Percentiles rank a stretch among this genome's conserved stretches.
phyloP scores from a whole-genome alignment of 2,888 invertebrate species.

The Drosophila limbata region DNA sequence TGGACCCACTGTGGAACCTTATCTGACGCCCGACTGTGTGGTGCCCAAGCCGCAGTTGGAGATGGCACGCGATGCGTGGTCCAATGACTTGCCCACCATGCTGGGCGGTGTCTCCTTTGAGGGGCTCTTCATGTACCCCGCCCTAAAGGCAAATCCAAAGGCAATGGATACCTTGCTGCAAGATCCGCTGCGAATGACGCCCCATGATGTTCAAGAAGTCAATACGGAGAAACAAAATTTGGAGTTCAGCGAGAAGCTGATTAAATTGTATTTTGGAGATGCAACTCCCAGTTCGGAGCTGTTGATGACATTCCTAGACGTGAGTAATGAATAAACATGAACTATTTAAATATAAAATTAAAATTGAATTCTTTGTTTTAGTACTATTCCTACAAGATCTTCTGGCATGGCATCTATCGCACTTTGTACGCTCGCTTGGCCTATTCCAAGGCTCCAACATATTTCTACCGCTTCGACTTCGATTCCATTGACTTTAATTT shows the following conservation, averaged over 20 bases:
- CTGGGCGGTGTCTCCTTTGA: conserved; percentile 83
- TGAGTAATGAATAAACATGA: conserved; percentile 28
- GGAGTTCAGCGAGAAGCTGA: conserved; percentile 76
- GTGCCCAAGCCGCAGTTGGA: conserved; percentile 72
- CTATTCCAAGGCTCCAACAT: conserved; percentile 70
- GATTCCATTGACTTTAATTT: conserved; percentile 81
- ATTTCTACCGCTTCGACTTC: conserved; percentile 81
- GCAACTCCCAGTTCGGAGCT: conserved; percentile 53
- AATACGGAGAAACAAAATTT: conserved; percentile 59
- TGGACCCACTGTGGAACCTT: conserved; percentile 82
- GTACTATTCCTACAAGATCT: conserved; percentile 77
- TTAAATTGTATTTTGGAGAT: conserved; percentile 73
- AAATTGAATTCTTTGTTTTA: conserved; percentile 42
- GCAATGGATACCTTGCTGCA: conserved; percentile 54
- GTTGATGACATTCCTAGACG: conserved; percentile 59
- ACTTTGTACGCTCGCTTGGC: conserved; percentile 70
- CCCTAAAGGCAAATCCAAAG: conserved; percentile 54
- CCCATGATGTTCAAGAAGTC: conserved; percentile 47
- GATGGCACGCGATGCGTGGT: conserved; percentile 81
- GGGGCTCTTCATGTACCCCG: conserved; percentile 80
- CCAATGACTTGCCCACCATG: conserved; percentile 80
- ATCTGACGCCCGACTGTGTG: conserved; percentile 77
- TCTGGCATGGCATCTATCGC: conserved; percentile 82
- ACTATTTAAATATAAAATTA: background rate
- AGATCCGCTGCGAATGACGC: conserved; percentile 59